Conservation (phyloP, 2,888 invertebrate genomes). For the Marronus borbonicus region DNA sequence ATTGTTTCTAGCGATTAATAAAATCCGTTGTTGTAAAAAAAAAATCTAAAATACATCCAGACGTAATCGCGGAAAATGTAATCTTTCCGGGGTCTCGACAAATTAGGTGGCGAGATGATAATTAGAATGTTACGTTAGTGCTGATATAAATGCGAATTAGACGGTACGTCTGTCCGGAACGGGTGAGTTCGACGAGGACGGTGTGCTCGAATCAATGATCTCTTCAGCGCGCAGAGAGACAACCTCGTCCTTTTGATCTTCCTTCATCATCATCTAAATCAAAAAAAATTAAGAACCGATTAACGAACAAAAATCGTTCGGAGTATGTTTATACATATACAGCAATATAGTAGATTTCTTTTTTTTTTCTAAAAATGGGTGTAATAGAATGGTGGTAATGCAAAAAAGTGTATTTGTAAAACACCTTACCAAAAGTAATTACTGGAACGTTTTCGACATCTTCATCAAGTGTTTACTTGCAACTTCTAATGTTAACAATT, state of each 20-base stretch:
- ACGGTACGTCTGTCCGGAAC: constrained; percentile 52
- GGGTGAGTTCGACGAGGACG: constrained; percentile 57
- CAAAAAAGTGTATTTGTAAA: too few relatives aligned
- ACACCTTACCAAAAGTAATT: too few relatives aligned
- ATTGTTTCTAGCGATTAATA: constrained; percentile 1
- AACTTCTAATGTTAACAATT: too few relatives aligned
- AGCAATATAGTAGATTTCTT: constrained; percentile 30
- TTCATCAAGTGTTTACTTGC: too few relatives aligned
- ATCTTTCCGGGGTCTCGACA: background rate
- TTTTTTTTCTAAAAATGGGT: background rate
- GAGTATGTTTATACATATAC: background rate
- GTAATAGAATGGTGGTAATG: background rate
- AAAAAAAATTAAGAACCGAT: constrained; percentile 8
- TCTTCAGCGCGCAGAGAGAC: constrained; percentile 77
- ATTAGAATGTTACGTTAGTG: constrained; percentile 15
- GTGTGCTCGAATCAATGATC: constrained; percentile 57
- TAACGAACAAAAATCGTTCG: background rate
- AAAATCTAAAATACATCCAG: constrained; percentile 7
- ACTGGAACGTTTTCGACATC: background rate
- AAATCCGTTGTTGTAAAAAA: constrained; percentile 4
- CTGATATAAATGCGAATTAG: constrained; percentile 50
- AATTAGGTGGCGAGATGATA: background rate
- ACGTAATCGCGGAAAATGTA: background rate
- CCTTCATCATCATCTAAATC: constrained; percentile 74
- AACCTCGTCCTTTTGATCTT: constrained; percentile 78